Evolutionary conservation across 1,140 invertebrate genomes (phyloP).

Genomic region (Zaprionus ornatus): DNA sequence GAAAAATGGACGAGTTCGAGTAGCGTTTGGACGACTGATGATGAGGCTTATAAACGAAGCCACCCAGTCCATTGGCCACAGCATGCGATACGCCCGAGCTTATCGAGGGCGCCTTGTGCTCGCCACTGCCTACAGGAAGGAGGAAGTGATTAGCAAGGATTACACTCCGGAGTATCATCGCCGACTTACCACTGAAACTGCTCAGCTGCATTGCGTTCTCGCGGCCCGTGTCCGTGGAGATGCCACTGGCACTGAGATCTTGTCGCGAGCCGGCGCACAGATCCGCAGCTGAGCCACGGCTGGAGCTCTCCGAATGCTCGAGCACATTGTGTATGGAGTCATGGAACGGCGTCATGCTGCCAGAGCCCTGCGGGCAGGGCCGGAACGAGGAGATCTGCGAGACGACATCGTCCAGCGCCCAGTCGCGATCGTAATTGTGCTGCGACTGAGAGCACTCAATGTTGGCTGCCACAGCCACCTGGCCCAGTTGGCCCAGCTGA

Average conservation of each 20-base stretch:
- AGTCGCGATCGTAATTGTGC: slow-evolving; percentile 82
- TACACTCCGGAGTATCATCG: no score
- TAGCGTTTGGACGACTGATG: slow-evolving; percentile 65
- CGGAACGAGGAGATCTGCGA: slow-evolving; percentile 83
- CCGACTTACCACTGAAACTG: slow-evolving; percentile 74
- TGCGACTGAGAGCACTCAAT: slow-evolving; percentile 86
- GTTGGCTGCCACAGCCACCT: slow-evolving; percentile 86
- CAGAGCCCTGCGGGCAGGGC: slow-evolving; percentile 82
- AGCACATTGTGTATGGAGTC: slow-evolving; percentile 83
- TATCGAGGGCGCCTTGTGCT: slow-evolving; percentile 75
- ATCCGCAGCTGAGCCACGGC: slow-evolving; percentile 77
- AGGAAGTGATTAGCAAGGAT: background rate
- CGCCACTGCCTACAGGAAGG: slow-evolving; percentile 64
- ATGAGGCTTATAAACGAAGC: slow-evolving; percentile 77
- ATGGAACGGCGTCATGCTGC: slow-evolving; percentile 83
- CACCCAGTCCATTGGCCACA: slow-evolving; percentile 75
- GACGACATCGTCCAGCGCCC: slow-evolving; percentile 80
- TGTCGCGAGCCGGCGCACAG: slow-evolving; percentile 75
- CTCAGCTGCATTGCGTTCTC: slow-evolving; percentile 76
- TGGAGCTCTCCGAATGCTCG: slow-evolving; percentile 78
- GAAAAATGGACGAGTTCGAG: slow-evolving; percentile 82
- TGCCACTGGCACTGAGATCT: slow-evolving; percentile 79
- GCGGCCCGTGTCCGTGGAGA: slow-evolving; percentile 78
- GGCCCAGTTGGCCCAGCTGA: slow-evolving; percentile 62
- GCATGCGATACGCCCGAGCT: slow-evolving; percentile 79